Conservation (phyloP, 2,113 vertebrate genomes). For the Hippocampus barbouri region DNA sequence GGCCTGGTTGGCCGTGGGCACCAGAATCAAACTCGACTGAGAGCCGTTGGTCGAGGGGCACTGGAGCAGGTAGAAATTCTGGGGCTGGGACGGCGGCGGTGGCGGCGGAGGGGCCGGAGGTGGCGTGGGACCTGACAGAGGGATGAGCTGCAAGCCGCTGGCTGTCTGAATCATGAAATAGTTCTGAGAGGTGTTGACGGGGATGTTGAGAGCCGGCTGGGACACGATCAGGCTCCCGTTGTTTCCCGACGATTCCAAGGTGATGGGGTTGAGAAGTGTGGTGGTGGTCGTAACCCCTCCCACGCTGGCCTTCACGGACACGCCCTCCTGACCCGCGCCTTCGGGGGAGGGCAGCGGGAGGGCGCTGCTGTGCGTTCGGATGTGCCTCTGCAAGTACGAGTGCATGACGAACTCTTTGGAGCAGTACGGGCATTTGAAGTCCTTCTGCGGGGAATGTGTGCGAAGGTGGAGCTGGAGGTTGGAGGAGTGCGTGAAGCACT, state of each 20-base stretch:
- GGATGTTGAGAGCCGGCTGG: conserved; percentile 73
- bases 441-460: conserved; percentile 82
- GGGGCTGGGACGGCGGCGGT: conserved; percentile 58
- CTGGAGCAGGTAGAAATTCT: conserved; percentile 74
- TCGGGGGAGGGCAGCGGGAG: conserved; percentile 38
- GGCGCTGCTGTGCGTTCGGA: conserved; percentile 62
- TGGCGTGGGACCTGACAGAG: conserved; percentile 71
- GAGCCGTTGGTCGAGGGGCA: conserved; percentile 71
- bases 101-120: conserved; percentile 65
- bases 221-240: conserved; percentile 74
- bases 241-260: conserved; percentile 75
- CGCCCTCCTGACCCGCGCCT: conserved; percentile 52
- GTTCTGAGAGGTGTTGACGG: conserved; percentile 76
- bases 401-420: conserved; percentile 87
- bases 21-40: conserved; percentile 68
- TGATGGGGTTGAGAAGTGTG: conserved; percentile 68
- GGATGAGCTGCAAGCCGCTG: conserved; percentile 84
- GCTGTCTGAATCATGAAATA: conserved; percentile 83
- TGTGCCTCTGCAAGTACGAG: conserved; percentile 88
- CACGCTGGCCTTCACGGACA: conserved; percentile 56
- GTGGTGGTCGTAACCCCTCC: conserved; percentile 59
- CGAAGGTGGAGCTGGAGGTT: conserved; percentile 87
- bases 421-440: conserved; percentile 81
- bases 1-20: conserved; percentile 63
- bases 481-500: conserved; percentile 86